These are phyloP conservation scores for Elymnias hypermnestra DNA, from an alignment of 1,140 invertebrate species.

Conservation along the genomic window DNA sequence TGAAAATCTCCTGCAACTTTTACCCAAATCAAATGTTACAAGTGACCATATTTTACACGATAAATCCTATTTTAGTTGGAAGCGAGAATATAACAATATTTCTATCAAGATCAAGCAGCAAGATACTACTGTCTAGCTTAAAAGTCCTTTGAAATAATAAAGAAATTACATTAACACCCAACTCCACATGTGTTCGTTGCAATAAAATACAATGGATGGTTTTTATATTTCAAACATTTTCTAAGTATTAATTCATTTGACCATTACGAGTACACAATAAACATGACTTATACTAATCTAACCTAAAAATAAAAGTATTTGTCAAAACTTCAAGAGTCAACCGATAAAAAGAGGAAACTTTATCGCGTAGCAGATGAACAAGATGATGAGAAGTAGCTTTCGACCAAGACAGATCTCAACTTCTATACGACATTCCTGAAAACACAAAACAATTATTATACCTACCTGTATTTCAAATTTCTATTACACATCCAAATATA, in stretches of 20 bases:
- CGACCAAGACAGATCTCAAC: slow-evolving; percentile 54
- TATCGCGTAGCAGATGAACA: slow-evolving; percentile 31
- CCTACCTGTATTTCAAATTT: slow-evolving; percentile 5
- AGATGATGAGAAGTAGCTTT: slow-evolving; percentile 49
- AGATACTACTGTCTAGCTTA: neutral
- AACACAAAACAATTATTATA: slow-evolving; percentile 50
- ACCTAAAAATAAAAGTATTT: slow-evolving; percentile 27
- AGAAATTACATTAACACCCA: neutral
- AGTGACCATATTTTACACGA: neutral
- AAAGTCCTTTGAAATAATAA: neutral
- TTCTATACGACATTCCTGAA: slow-evolving; percentile 65
- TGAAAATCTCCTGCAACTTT: neutral
- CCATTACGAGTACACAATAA: slow-evolving; percentile 9
- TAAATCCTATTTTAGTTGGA: no score
- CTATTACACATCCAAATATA: neutral
- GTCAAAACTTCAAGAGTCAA: slow-evolving; percentile 19
- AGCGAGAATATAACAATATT: neutral
- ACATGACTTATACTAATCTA: slow-evolving; percentile 24
- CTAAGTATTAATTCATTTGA: slow-evolving; percentile 9
- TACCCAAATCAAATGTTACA: neutral
- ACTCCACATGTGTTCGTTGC: neutral
- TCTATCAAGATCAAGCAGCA: neutral
- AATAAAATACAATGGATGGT: neutral
- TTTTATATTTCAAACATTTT: slow-evolving; percentile 3
- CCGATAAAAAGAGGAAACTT: slow-evolving; percentile 18